A percentile compares a stretch with the other conserved stretches of the same genome.
Conservation (phyloP, 2,888 invertebrate species). For the Steromphala cineraria region DNA sequence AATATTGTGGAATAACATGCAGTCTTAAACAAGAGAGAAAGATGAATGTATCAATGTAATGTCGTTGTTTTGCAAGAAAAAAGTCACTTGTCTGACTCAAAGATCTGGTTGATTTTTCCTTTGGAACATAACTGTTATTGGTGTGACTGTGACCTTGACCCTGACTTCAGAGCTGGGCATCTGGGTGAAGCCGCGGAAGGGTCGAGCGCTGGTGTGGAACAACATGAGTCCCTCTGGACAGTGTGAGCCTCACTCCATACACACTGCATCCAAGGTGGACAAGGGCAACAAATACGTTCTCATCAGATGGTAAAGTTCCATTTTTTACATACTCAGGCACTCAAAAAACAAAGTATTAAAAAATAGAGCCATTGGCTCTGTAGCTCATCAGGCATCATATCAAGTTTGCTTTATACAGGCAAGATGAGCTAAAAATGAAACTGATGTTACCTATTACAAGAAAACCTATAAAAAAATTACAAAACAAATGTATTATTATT, state of each 20-base stretch:
- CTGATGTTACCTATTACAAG: too few relatives aligned
- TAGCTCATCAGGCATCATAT: too few relatives aligned
- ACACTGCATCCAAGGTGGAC: slow-evolving; percentile 65
- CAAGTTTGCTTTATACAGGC: too few relatives aligned
- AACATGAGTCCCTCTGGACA: slow-evolving; percentile 67
- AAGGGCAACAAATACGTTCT: slow-evolving; percentile 68
- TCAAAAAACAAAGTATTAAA: background rate
- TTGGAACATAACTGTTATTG: too few relatives aligned
- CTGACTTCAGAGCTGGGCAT: slow-evolving; percentile 70
- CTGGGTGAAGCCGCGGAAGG: slow-evolving; percentile 69
- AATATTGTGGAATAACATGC: background rate
- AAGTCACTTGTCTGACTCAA: too few relatives aligned
- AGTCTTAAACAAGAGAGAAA: too few relatives aligned
- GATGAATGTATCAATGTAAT: too few relatives aligned
- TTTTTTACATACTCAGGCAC: background rate
- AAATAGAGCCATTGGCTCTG: background rate
- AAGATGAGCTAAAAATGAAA: too few relatives aligned
- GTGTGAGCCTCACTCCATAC: slow-evolving; percentile 67
- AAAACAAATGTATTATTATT: too few relatives aligned
- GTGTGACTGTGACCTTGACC: background rate
- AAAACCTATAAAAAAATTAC: too few relatives aligned
- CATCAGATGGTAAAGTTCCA: slow-evolving; percentile 64
- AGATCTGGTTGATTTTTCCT: too few relatives aligned
- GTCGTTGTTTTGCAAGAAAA: too few relatives aligned
- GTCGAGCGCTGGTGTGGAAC: slow-evolving; percentile 70